Base-by-base conservation (phyloP, 2,113 vertebrate genomes). In the Eublepharis macularius region DNA sequence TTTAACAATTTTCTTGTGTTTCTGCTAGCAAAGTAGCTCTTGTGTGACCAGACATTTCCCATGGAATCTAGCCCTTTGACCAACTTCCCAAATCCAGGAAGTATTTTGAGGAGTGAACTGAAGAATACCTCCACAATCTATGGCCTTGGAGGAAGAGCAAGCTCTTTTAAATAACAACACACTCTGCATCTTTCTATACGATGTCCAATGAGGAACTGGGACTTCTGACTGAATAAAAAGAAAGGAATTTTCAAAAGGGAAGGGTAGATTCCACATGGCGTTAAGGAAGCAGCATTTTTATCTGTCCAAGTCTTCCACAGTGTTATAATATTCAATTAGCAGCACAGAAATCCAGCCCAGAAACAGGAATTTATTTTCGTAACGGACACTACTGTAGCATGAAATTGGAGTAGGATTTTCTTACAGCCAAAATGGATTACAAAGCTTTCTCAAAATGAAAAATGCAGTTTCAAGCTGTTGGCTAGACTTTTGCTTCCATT, bases 391-490 rank as follows among this genome's bases (percentile, higher is more conserved):
- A 85, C 49, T 91, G 91, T 93, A 93, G 88, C 92, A 93, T 93
- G 92, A 94, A 94, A 94, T 93, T 94, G 86, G 84, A 93, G 91
- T 66, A 92, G 88, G 85, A 90, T 93, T 93, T 94, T 54, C 90
- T 92, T 85, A 86, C 49, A 91, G 63, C 76, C 89, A 89, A 90
- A 94, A 91, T 80, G 54, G 80, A 89, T 93, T 93, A 89, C 74
- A 47, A 75, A 43, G 86, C 24, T 87, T 91, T 43, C 57, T 16
- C 36, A 26, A 92, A n/a, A 90, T 74, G 86, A 93, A 93, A 95
- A 95, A 85, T 0, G 0, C 87, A 91, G 73, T 90, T 90, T 65
- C 65, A 83, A 73, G 57, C 49, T 85, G 13, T 66, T 83, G 68
- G 13, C 43, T 92, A n/a, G 39, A 81, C 90, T 21, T 81, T 88